phyloP scores from a whole-genome alignment of 1,140 invertebrate genomes.

The Listronotus bonariensis region DNA sequence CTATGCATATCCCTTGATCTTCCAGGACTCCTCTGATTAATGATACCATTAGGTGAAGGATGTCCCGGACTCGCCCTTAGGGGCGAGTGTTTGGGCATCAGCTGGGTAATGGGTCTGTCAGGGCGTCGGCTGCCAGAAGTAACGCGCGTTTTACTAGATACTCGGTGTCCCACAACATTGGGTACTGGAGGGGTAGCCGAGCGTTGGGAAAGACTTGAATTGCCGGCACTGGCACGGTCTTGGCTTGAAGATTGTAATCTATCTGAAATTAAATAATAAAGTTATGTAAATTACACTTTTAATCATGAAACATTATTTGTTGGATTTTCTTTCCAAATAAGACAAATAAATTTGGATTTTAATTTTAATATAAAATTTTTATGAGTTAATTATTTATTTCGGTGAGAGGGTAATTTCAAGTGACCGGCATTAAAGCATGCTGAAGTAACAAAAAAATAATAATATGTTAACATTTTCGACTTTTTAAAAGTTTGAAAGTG shows the following conservation, averaged over 20 bases:
- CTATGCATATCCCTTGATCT: conserved; percentile 41
- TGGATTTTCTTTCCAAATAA: too few species aligned
- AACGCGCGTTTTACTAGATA: conserved; percentile 68
- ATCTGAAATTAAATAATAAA: conserved; percentile 4
- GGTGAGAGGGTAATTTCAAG: too few species aligned
- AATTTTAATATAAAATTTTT: too few species aligned
- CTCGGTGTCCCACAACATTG: conserved; percentile 59
- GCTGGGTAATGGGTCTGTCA: conserved; percentile 53
- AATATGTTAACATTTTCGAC: too few species aligned
- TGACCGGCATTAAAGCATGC: too few species aligned
- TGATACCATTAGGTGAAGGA: conserved; percentile 46
- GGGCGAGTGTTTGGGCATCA: conserved; percentile 60
- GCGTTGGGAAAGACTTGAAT: conserved; percentile 55
- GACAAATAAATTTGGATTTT: too few species aligned
- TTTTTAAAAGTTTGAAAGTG: too few species aligned
- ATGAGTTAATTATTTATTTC: too few species aligned
- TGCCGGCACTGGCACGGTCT: conserved; percentile 28
- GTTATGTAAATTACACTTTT: too few species aligned
- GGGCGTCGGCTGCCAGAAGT: conserved; percentile 63
- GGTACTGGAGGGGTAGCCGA: conserved; percentile 48
- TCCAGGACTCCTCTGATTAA: conserved; percentile 44
- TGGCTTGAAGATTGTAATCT: conserved; percentile 13
- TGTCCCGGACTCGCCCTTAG: conserved; percentile 59
- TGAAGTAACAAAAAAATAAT: too few species aligned
- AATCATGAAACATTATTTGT: too few species aligned